Percentiles rank a stretch among this genome's conserved stretches.
Conservation (phyloP, 2,113 vertebrate genomes). For the Suricata suricatta region DNA sequence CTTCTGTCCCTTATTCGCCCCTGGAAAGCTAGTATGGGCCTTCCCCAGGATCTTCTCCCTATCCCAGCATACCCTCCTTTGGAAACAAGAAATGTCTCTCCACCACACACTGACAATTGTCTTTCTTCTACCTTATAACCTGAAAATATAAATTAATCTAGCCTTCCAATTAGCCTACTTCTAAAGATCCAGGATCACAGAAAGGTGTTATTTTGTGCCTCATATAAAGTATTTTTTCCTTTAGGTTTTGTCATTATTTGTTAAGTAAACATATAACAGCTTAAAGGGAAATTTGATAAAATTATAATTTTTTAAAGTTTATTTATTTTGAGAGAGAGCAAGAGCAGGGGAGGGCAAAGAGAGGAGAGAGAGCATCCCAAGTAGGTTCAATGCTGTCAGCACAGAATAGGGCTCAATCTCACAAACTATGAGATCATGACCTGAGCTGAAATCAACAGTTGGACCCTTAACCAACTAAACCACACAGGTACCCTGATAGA, state of each 20-base stretch:
- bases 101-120: neutral
- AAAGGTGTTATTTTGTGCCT: neutral
- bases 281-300: neutral
- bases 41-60: neutral
- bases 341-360: no score
- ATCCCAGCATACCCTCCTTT: neutral
- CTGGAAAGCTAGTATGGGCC: neutral
- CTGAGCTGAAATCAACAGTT: no score
- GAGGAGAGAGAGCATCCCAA: no score
- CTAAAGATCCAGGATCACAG: neutral
- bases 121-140: neutral
- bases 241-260: neutral
- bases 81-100: neutral
- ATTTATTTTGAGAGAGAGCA: no score
- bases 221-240: neutral
- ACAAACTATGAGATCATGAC: no score
- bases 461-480: no score
- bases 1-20: neutral
- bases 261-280: neutral
- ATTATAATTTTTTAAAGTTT: neutral
- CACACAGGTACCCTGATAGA: neutral
- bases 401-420: no score
- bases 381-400: no score
- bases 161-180: neutral
- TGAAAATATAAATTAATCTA: neutral